phyloP scores from a whole-genome alignment of 2,888 invertebrate species.

The Alsophila aescularia region DNA sequence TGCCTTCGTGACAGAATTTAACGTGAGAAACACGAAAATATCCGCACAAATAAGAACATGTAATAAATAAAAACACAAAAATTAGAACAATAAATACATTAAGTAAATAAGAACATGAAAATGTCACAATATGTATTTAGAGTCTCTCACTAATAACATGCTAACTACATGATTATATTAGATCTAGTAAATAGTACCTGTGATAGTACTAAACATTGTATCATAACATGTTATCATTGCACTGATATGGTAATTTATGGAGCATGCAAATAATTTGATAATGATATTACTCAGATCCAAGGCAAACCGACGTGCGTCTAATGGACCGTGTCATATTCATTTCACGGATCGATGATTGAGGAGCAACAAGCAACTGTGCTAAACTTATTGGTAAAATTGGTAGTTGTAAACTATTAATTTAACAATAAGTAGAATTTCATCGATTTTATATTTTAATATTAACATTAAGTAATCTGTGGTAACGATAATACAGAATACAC shows the following conservation, averaged over 20 bases:
- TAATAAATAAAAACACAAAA: neutral
- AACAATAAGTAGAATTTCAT: too few species aligned
- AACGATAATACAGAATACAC: too few species aligned
- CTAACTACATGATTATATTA: too few species aligned
- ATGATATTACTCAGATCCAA: constrained; percentile 22
- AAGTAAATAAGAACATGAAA: too few species aligned
- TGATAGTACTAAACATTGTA: too few species aligned
- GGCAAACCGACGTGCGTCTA: constrained; percentile 26
- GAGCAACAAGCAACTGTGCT: constrained; percentile 4
- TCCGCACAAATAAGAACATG: too few species aligned
- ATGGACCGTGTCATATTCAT: constrained; percentile 33
- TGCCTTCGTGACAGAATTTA: too few species aligned
- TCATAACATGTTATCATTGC: neutral
- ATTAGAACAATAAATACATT: too few species aligned
- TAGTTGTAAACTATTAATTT: too few species aligned
- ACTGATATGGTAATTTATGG: constrained; percentile 3
- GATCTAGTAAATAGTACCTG: too few species aligned
- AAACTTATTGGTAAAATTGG: neutral
- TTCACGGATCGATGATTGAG: constrained; percentile 24
- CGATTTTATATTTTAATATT: too few species aligned
- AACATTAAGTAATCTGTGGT: too few species aligned
- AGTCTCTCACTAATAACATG: neutral
- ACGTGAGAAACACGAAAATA: neutral
- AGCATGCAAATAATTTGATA: constrained; percentile 13
- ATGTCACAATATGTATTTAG: neutral